Conservation (phyloP, 2,113 vertebrate genomes). For the Smithornis capensis region DNA sequence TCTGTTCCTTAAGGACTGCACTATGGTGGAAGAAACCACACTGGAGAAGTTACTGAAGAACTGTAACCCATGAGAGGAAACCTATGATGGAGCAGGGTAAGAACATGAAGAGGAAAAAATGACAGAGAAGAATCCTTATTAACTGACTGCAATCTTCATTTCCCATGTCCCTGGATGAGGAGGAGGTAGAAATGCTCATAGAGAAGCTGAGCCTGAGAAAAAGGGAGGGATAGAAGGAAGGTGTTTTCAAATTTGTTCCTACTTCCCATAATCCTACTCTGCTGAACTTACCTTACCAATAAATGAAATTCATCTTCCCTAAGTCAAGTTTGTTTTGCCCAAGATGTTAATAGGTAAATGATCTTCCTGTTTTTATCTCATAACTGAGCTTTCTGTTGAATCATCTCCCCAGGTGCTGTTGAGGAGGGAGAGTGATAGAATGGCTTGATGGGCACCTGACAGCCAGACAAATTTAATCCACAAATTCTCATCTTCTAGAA, state of each 20-base stretch:
- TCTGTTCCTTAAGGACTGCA: not conserved
- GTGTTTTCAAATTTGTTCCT: not conserved
- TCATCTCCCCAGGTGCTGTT: not conserved
- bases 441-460: not conserved
- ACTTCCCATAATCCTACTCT: not conserved
- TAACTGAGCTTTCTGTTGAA: rapidly evolving
- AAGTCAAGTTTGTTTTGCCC: not conserved
- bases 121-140: not conserved
- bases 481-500: not conserved
- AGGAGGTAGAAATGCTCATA: not conserved
- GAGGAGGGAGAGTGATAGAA: not conserved
- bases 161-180: not conserved
- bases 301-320: not conserved
- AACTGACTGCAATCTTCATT: not conserved
- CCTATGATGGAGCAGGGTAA: not conserved
- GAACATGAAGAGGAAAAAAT: not conserved
- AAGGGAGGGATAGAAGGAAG: rapidly evolving
- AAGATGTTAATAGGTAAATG: not conserved
- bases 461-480: not conserved
- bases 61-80: rapidly evolving
- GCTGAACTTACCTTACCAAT: not conserved
- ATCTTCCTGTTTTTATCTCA: not conserved
- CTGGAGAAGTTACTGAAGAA: not conserved
- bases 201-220: not conserved
- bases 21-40: not conserved